Conservation (phyloP, 2,797 vertebrate genomes). For the Crocidura indochinensis region DNA sequence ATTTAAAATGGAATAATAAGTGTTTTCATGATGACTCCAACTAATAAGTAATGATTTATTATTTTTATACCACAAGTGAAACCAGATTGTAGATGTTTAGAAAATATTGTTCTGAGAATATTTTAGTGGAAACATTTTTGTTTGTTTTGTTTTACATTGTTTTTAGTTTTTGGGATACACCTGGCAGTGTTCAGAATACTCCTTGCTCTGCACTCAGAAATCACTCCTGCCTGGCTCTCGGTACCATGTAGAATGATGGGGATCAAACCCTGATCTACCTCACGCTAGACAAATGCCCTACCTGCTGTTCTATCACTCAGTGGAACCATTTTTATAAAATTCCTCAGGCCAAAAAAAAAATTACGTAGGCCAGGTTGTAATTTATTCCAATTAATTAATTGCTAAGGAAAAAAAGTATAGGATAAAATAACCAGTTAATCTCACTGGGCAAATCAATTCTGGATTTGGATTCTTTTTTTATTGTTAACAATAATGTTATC, state of each 20-base stretch:
- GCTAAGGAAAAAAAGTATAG: background rate
- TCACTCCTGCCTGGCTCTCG: too few relatives aligned
- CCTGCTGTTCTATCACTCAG: too few relatives aligned
- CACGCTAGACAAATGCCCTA: too few relatives aligned
- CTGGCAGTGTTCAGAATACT: too few relatives aligned
- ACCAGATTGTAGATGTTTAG: conserved; percentile 11
- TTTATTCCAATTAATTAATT: background rate
- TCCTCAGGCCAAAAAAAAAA: background rate
- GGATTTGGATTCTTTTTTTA: background rate
- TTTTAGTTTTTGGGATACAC: too few relatives aligned
- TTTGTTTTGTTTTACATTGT: too few relatives aligned
- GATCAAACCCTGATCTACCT: too few relatives aligned
- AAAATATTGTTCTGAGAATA: conserved; percentile 14
- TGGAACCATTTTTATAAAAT: background rate
- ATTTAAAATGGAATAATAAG: conserved; percentile 41
- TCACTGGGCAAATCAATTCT: background rate
- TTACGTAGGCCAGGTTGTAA: background rate
- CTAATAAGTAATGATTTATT: conserved; percentile 40
- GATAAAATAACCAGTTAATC: background rate
- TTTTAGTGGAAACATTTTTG: background rate
- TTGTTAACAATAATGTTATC: background rate
- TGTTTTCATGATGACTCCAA: conserved; percentile 29
- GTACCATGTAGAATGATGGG: too few relatives aligned
- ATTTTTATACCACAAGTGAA: conserved; percentile 11
- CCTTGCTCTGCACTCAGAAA: too few relatives aligned